Evolutionary conservation across 2,797 vertebrate genomes (phyloP), one percentile per base, ranked within the genome.

Genomic region (Scleropages formosus): DNA sequence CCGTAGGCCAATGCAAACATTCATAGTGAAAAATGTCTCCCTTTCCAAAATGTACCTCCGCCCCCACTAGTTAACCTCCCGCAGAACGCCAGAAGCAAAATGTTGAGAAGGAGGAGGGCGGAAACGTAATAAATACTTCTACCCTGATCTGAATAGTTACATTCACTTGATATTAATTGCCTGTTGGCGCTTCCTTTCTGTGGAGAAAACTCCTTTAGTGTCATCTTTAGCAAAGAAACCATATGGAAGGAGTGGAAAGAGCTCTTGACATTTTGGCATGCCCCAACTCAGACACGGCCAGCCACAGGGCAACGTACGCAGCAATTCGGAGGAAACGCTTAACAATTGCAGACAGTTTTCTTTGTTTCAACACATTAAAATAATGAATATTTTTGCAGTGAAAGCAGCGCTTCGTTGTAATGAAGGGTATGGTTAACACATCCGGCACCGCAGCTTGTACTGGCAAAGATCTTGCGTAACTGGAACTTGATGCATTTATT

Each of bases 291-390:
- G 49, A 4, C 49, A 26, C 39, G n/a, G n/a, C 22, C 47, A 7
- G 49, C 18, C 22, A 8, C 22, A 16, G 31, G 16, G 20, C 47
- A 56, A 56, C 8, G 56, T 47, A 56, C 16, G 58, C 11, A 24
- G 22, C 49, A 71, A 56, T 58, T 71, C 71, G 71, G 31, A 26
- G 31, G 56, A 16, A 56, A 53, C 24, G 58, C 51, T 56, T 51
- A 49, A 56, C 6, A 16, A 31, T 69, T 56, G 26, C 16, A 58
- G 31, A 71, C 49, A 31, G 69, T 71, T 56, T 71, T 56, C 18
- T 26, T 31, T 71, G 69, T 31, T n/a, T n/a, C n/a, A n/a, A n/a
- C n/a, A n/a, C 69, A n/a, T 56, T 27, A 71, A 71, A n/a, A 22
- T 4, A 58, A 16, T 70, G n/a, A n/a, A n/a, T n/a, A n/a, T n/a